A percentile compares a stretch with the other conserved stretches of the same genome.
Conservation (phyloP, 2,888 invertebrate genomes). For the Micoletzkya japonica region DNA sequence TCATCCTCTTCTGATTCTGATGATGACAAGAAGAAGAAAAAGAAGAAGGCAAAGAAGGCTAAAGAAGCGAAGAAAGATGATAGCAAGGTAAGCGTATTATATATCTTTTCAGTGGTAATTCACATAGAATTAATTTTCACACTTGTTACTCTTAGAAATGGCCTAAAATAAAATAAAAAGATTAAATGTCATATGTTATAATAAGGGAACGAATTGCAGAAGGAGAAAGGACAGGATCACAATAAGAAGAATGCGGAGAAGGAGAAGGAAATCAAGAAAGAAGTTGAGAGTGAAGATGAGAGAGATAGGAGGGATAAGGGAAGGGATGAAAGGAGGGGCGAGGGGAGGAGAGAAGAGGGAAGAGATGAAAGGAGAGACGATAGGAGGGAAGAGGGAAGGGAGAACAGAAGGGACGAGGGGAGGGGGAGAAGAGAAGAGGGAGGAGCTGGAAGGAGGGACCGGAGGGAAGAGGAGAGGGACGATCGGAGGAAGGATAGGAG, state of each 20-base stretch:
- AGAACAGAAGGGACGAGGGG: slow-evolving; percentile 11
- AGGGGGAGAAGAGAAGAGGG: neutral
- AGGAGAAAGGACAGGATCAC: slow-evolving; percentile 2
- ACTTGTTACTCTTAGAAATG: too few relatives aligned
- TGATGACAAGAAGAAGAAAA: slow-evolving; percentile 36
- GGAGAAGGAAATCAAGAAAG: slow-evolving; percentile 24
- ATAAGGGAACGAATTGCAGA: too few relatives aligned
- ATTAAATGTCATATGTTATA: too few relatives aligned
- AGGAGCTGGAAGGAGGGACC: slow-evolving; percentile 22
- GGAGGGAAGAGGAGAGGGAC: too few relatives aligned
- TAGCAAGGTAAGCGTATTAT: too few relatives aligned
- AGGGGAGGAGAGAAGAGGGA: neutral
- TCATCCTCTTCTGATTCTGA: slow-evolving; percentile 37
- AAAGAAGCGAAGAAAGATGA: slow-evolving; percentile 20
- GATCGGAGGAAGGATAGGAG: too few relatives aligned
- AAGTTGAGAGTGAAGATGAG: slow-evolving; percentile 24
- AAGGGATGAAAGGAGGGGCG: slow-evolving; percentile 22
- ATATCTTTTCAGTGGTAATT: neutral
- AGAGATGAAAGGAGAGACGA: slow-evolving; percentile 9
- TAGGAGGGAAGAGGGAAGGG: slow-evolving; percentile 2
- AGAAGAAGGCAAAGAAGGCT: slow-evolving; percentile 25
- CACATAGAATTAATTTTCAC: too few relatives aligned
- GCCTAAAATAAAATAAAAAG: too few relatives aligned
- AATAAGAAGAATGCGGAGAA: neutral
- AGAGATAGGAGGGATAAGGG: slow-evolving; percentile 15